Base-by-base conservation (phyloP, 2,113 vertebrate species). In the Piprites chloris region DNA sequence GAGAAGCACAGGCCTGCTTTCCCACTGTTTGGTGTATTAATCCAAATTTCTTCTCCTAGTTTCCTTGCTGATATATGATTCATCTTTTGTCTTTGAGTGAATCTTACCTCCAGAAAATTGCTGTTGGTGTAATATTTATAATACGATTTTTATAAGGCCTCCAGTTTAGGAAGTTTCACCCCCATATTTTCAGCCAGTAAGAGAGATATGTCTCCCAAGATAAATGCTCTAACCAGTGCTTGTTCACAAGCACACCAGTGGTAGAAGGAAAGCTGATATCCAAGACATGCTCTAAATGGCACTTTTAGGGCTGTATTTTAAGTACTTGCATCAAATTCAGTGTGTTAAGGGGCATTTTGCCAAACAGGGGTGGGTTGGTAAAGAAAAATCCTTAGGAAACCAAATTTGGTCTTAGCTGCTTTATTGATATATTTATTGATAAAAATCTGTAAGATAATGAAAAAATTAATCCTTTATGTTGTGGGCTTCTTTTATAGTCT, bases 401-500 rank as follows among this genome's bases (percentile, higher is more conserved):
- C 12, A 52, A 42, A 62, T 61, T 23, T 59, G 10, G 3, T 78
- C 72, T 84, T 44, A 37, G 11, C 15, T 65, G 17, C 28, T 92
- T 83, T 44, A 65, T 47, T 73, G 16, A 11, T 26, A 15, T 80
- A 14, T 68, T 78, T 72, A 35, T 35, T 78, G 32, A 49, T 59
- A 23, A n/a, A 87, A 87, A 73, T 49, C 26, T 62, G 23, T 61
- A 86, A 76, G 32, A 9, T 58, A 44, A 39, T 35, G 24, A 53
- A 58, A 75, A 79, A 79, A 79, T 50, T 2, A 76, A 87, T 59
- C 16, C 9, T 78, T 75, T 12, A 14, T 80, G 9, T 30, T 69
- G 56, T 85, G 89, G 55, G 30, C 62, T 96, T 96, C 49, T 93
- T 93, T 90, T 97, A 27, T 56, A 99, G 99, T 98, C 99, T 30